phyloP scores from a whole-genome alignment of 2,113 vertebrate genomes.

The Sardina pilchardus region DNA sequence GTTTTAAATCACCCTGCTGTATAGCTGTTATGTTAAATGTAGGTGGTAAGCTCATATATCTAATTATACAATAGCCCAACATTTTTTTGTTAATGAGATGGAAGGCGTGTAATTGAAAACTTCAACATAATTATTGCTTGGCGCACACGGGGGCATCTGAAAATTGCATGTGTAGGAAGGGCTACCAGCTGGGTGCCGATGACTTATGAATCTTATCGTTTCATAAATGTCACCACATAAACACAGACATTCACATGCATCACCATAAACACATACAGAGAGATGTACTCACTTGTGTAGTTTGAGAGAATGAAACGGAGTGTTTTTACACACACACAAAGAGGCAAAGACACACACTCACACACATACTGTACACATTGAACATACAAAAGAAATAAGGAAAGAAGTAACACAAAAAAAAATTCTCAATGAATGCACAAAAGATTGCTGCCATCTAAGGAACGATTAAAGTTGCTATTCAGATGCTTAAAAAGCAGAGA shows the following conservation, averaged over 20 bases:
- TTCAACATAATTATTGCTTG: slow-evolving; percentile 76
- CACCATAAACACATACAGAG: neutral
- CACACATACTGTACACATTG: neutral
- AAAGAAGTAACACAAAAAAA: neutral
- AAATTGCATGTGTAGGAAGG: slow-evolving; percentile 71
- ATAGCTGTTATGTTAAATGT: slow-evolving; percentile 72
- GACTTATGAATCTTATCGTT: slow-evolving; percentile 65
- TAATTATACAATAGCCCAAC: slow-evolving; percentile 81
- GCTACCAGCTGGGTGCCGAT: slow-evolving; percentile 58
- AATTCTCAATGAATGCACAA: neutral
- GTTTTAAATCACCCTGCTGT: slow-evolving; percentile 69
- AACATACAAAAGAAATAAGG: neutral
- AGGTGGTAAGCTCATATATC: slow-evolving; percentile 78
- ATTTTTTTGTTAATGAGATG: slow-evolving; percentile 79
- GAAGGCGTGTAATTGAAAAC: slow-evolving; percentile 77
- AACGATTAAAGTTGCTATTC: neutral
- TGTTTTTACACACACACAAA: slow-evolving; percentile 19
- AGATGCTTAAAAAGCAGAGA: neutral
- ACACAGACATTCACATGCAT: slow-evolving; percentile 23
- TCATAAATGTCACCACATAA: slow-evolving; percentile 42
- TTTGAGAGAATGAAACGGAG: neutral
- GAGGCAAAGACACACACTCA: slow-evolving; percentile 22
- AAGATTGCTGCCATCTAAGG: neutral
- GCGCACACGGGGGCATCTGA: slow-evolving; percentile 61
- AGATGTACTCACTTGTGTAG: neutral